Evolutionary conservation across 2,888 invertebrate species (phyloP), one percentile per base, ranked within the genome.

Genomic region (Nematopogon swammerdamellus): DNA sequence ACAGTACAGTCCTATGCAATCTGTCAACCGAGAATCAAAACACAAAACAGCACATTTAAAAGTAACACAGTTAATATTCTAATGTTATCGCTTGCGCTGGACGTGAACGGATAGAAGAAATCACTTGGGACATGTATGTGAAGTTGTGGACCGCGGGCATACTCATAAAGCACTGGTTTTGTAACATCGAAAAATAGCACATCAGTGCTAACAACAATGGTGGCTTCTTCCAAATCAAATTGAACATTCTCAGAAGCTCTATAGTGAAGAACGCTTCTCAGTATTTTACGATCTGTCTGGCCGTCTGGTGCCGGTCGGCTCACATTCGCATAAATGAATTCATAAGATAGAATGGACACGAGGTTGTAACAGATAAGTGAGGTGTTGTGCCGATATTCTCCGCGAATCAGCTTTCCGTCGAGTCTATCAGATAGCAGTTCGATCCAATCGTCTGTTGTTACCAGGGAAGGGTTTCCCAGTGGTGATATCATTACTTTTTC

Each of bases 101-200:
- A 65, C 49, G 80, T 66, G 57, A 86, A 86, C 1, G 90, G 90
- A 61, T 88, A 87, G 65, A 90, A 90, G 63, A 90, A 90, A 64
- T 89, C 87, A 55, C 81, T 79, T 1, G 90, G 89, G 49, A 90
- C 72, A 63, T 82, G 79, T 51, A 88, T 80, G 58, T 86, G 82
- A 50, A 88, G 73, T 52, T 84, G 80, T 17, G 89, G 88, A 51
- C 84, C 80, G 50, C 82, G 82, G 8, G 85, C 85, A 56, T 69
- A 69, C 54, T 72, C 65, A 19, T 61, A 58, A 19, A 59, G 55
- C 44, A 62, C 61, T 4, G 66, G 64, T 48, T 61, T 67, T 3
- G 70, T 70, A n/a, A 63, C 59, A 52, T 80, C 75, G 18, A 75
- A 58, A 45, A 77, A 80, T 50, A 55, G 65, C 1, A 64, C 60